phyloP scores from a whole-genome alignment of 1,140 invertebrate genomes.

The Euglossa dilemma region DNA sequence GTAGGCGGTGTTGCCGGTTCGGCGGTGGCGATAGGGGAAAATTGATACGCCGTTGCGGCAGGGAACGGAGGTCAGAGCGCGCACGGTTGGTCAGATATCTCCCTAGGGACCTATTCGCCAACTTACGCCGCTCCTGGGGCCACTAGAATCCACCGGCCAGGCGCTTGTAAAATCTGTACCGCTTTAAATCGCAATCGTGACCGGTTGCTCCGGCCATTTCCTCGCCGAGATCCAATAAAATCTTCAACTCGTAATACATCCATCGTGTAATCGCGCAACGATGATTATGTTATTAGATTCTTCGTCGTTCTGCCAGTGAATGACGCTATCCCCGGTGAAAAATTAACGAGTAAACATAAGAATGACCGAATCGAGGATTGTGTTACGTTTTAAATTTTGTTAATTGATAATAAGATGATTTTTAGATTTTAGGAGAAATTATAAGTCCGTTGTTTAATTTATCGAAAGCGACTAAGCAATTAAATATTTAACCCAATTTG shows the following conservation, averaged over 20 bases:
- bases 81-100: conserved; percentile 58
- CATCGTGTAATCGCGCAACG: too few relatives aligned
- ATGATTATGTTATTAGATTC: neutral
- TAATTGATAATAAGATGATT: too few relatives aligned
- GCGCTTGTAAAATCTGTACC: conserved; percentile 22
- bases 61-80: conserved; percentile 33
- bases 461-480: too few relatives aligned
- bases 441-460: too few relatives aligned
- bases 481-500: too few relatives aligned
- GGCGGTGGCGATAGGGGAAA: neutral
- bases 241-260: neutral
- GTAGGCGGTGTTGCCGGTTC: neutral
- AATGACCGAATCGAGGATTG: too few relatives aligned
- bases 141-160: conserved; percentile 41
- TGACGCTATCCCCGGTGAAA: too few relatives aligned
- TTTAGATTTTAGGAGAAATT: too few relatives aligned
- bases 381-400: too few relatives aligned
- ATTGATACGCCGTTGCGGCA: conserved; percentile 40
- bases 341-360: too few relatives aligned
- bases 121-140: conserved; percentile 65
- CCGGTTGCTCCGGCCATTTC: neutral
- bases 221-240: neutral
- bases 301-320: too few relatives aligned
- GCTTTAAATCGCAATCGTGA: conserved; percentile 8
- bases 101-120: conserved; percentile 62